These are phyloP conservation scores for Nephila pilipes DNA, from an alignment of 1,140 invertebrate species.

Conservation along the genomic window DNA sequence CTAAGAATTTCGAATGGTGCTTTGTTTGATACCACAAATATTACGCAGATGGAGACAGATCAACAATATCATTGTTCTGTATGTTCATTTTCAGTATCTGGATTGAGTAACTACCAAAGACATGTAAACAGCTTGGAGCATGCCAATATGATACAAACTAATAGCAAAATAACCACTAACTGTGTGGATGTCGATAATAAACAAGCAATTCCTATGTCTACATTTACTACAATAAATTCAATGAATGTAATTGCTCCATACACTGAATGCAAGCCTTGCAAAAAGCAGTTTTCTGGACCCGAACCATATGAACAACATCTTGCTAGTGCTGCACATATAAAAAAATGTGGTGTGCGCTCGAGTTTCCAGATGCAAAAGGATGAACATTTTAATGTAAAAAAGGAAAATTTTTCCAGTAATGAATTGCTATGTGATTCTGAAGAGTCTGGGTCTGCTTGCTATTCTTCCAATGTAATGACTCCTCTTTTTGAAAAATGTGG, in stretches of 20 bases:
- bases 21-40: not conserved
- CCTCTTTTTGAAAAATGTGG: not conserved
- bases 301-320: conserved; percentile 53
- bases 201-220: not conserved
- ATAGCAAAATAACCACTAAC: not conserved
- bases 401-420: not conserved
- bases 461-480: not conserved
- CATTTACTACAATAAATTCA: not conserved
- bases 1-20: not conserved
- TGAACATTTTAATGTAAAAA: not conserved
- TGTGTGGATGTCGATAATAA: not conserved
- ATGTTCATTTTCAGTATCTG: not conserved
- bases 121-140: conserved; percentile 45
- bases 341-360: not conserved
- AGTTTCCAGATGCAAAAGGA: not conserved
- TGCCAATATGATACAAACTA: not conserved
- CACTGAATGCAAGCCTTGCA: conserved; percentile 1
- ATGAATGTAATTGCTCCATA: not conserved
- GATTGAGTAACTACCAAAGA: not conserved
- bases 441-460: not conserved
- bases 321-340: conserved; percentile 20
- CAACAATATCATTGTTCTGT: not conserved
- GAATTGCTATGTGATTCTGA: not conserved
- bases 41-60: too few species aligned
- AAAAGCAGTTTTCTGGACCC: conserved; percentile 14